Conservation (phyloP, 2,113 vertebrate species). For the Charadrius vociferus region DNA sequence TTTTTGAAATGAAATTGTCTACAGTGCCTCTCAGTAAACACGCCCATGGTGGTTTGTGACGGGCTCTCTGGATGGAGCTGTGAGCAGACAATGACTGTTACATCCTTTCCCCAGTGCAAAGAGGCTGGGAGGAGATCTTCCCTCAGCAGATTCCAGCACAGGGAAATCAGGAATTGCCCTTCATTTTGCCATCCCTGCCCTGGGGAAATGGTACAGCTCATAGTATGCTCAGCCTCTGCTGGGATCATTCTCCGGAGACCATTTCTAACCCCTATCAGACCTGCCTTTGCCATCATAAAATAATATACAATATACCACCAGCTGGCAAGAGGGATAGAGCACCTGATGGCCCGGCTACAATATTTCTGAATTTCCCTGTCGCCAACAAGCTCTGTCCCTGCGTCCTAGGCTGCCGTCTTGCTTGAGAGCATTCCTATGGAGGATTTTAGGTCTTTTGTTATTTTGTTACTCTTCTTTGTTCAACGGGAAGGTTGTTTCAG, state of each 20-base stretch:
- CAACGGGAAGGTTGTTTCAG: not conserved
- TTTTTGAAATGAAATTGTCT: not conserved
- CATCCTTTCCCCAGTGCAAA: not conserved
- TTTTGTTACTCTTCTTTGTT: not conserved
- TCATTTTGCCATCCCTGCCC: not conserved
- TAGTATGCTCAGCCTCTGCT: not conserved
- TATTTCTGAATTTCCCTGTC: not conserved
- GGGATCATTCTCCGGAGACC: not conserved
- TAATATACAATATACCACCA: not conserved
- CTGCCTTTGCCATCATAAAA: not conserved
- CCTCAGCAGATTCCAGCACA: not conserved
- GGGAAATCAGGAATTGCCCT: not conserved
- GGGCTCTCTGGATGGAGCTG: not conserved
- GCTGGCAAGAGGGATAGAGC: not conserved
- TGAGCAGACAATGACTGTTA: not conserved
- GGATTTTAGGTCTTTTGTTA: not conserved
- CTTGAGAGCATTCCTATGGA: not conserved
- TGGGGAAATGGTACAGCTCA: not conserved
- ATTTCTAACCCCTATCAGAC: not conserved
- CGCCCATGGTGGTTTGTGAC: not conserved
- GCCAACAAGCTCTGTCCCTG: not conserved
- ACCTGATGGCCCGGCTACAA: not conserved
- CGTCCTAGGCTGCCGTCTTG: rapidly evolving
- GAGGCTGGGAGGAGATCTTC: not conserved
- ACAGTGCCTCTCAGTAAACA: not conserved